Base-by-base conservation (phyloP, 1,140 invertebrate species). In the Lineus longissimus region DNA sequence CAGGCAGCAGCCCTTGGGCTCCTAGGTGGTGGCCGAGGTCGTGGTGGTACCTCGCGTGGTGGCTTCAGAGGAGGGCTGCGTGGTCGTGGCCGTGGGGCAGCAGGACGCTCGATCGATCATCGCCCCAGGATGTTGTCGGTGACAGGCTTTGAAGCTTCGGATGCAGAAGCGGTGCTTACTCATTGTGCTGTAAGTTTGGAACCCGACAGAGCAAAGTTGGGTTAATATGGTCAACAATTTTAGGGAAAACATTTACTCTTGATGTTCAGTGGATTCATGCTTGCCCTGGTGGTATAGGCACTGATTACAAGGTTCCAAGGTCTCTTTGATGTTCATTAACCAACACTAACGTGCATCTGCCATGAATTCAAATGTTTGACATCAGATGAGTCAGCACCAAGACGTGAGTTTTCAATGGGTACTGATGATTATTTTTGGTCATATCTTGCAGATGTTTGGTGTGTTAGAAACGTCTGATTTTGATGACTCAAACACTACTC, bases 81-180 rank as follows among this genome's bases (percentile, higher is more conserved):
- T 23, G 59, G 59, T 30, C 45, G 63, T 22, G 65, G 66, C 6
- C 29, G 61, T 13, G 64, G 62, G 2, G 56, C 62, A 17, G 67
- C 59, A 4, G 36, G 71, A 40, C 71, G 88, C 33, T 86, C 86
- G 0, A 86, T 94, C 11, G 92, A 94, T 82, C 89, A 92, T 71
- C 81, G 92, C 64, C 90, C 91, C 15, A 89, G 89, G 0, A 88
- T 89, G 73, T 80, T 94, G 54, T 84, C 91, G 66, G 86, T 94
- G 13, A 90, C 89, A 31, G 91, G 91, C 15, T 90, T 90, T 76
- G 87, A 89, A 76, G 82, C 82, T 51, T 87, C 89, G 62, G 89
- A 91, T 66, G 86, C 88, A 70, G 84, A 86, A 23, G 87, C 87
- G 62, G 85, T 91, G 60, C 73, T 90, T 65, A 80, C 83, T 33